Conservation (phyloP, 2,113 vertebrate genomes). For the Tonatia bakeri region DNA sequence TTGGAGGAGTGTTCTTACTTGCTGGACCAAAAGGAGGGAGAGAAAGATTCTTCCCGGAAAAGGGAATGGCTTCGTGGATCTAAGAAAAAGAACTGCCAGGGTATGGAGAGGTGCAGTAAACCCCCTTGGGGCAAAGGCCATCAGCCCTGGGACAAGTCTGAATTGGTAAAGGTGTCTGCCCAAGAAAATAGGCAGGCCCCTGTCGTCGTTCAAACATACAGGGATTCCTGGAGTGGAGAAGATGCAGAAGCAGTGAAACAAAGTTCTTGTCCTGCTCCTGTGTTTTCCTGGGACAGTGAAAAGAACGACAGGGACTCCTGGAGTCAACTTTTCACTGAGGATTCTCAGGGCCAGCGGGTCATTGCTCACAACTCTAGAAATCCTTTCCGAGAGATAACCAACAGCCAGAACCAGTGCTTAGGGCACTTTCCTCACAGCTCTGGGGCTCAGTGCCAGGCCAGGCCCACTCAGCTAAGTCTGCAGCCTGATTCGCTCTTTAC, state of each 20-base stretch:
- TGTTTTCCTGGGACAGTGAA: slow-evolving; percentile 38
- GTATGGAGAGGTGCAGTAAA: not conserved
- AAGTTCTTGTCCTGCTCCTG: not conserved
- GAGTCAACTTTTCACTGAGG: slow-evolving; percentile 77
- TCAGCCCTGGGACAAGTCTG: not conserved
- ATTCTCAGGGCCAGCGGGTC: slow-evolving; percentile 76
- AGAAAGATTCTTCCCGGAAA: not conserved
- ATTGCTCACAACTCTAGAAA: slow-evolving; percentile 65
- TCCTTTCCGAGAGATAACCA: slow-evolving; percentile 28
- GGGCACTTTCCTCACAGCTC: not conserved
- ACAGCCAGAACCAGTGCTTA: not conserved
- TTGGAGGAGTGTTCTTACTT: not conserved
- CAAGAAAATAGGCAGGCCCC: slow-evolving; percentile 34
- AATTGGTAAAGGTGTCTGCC: not conserved
- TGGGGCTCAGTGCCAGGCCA: not conserved
- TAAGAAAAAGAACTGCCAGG: slow-evolving; percentile 30
- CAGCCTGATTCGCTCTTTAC: slow-evolving; percentile 77
- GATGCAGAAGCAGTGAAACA: not conserved
- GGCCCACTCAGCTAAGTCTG: not conserved
- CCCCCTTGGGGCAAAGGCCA: not conserved
- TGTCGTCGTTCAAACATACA: not conserved
- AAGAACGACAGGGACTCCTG: slow-evolving; percentile 32
- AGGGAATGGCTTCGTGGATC: not conserved
- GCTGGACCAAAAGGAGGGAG: not conserved
- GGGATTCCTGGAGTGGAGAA: not conserved